Evolutionary conservation across 2,888 invertebrate genomes (phyloP).

Genomic region (Thalpophila matura): DNA sequence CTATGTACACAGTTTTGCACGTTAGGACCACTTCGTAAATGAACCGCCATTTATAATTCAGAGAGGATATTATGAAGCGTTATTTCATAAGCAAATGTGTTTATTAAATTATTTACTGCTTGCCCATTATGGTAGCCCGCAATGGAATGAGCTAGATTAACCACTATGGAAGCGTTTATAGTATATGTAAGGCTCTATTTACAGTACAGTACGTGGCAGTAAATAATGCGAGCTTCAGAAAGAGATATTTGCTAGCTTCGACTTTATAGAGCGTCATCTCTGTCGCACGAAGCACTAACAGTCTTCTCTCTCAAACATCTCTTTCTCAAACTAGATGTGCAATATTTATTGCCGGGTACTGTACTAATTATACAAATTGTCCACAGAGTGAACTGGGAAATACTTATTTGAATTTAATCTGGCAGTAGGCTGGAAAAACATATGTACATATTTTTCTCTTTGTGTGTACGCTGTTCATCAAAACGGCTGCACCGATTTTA

Average conservation of each 20-base stretch:
- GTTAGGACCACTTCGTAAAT: background rate
- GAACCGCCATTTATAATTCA: conserved; percentile 13
- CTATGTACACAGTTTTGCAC: background rate
- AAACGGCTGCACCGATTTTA: too few species aligned
- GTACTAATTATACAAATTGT: conserved; percentile 16
- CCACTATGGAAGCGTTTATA: conserved; percentile 3
- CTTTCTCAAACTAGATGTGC: too few species aligned
- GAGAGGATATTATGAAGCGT: conserved; percentile 3
- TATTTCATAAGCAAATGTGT: conserved; percentile 25
- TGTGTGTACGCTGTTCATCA: too few species aligned
- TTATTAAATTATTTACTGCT: conserved; percentile 38
- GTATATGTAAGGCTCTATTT: background rate
- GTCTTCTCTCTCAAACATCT: too few species aligned
- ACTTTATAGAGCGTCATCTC: too few species aligned
- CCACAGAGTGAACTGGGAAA: background rate
- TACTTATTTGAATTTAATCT: background rate
- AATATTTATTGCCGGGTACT: too few species aligned
- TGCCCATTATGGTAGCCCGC: conserved; percentile 31
- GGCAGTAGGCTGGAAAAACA: background rate
- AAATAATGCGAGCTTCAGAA: too few species aligned
- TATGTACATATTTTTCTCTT: too few species aligned
- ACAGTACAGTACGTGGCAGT: too few species aligned
- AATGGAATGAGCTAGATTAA: conserved; percentile 41
- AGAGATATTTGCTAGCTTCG: too few species aligned
- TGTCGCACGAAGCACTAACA: too few species aligned